Evolutionary conservation across 2,888 invertebrate species (phyloP), one percentile per base, ranked within the genome.

Genomic region (Mylabris sibirica): DNA sequence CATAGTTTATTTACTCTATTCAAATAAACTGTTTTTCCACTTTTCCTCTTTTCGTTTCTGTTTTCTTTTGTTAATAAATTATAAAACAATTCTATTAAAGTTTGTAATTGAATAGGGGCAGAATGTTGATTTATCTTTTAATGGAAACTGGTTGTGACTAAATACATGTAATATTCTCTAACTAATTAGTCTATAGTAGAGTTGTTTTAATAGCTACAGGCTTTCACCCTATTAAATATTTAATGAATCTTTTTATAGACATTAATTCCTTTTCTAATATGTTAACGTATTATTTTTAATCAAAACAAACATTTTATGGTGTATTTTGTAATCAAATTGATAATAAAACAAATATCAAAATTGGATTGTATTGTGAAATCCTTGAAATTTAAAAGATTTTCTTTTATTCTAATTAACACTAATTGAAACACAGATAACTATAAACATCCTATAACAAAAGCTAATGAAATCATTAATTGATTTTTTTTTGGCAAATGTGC

Each of bases 121-220:
- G n/a, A 53, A 57, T 24, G 57, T 57, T 57, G 57, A 57, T 57
- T 57, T 57, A 57, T 24, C 57, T 24, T 30, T 24, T 57, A 57
- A 24, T 57, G 57, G 57, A 57, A 57, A 57, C 57, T 24, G 3
- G 57, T 24, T 14, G 22, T 22, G 0, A 0, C 2, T 24, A 24
- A 1, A 4, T 24, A 57, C 24, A 49, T 22, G 49, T 49, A n/a
- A 1, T 17, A 44, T 53, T 20, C 49, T 53, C 22, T 22, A 57
- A 57, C 24, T 57, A 57, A 57, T 57, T 57, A 57, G 14, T 57
- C 30, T 30, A 1, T 1, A 53, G 22, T 8, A 11, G 9, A 53
- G 53, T 53, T 53, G 53, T 53, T 53, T 24, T 57, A 53, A 53
- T 53, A 24, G 12, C 3, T 24, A 57, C 14, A 8, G 24, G 24